Evolutionary conservation across 2,113 vertebrate genomes (phyloP).

Genomic region (Esox niger): DNA sequence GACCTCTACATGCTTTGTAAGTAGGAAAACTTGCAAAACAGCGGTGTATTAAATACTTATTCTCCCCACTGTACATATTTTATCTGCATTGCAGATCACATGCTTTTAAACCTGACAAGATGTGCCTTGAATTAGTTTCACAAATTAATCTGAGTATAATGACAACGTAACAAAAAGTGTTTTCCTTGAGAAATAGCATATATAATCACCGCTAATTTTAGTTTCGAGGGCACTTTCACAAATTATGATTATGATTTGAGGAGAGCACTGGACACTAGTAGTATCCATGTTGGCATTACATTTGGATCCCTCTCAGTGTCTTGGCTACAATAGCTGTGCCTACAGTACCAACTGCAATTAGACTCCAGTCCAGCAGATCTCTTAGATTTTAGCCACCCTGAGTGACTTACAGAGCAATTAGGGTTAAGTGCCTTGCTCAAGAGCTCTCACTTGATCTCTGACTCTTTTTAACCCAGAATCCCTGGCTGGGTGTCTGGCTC

Average conservation of each 20-base stretch:
- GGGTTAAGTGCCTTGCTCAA: neutral
- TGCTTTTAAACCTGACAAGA: neutral
- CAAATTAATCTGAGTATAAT: neutral
- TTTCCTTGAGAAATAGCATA: neutral
- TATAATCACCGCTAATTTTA: slow-evolving; percentile 30
- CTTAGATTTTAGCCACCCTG: no score
- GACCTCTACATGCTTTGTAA: no score
- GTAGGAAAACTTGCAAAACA: no score
- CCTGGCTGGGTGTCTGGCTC: neutral
- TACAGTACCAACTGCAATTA: neutral
- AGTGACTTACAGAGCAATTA: no score
- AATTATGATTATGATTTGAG: slow-evolving; percentile 33
- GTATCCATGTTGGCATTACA: slow-evolving; percentile 19
- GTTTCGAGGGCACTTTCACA: slow-evolving; percentile 35
- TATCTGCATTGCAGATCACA: neutral
- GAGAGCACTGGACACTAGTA: slow-evolving; percentile 23
- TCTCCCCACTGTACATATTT: no score
- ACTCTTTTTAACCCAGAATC: neutral
- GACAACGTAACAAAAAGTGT: slow-evolving; percentile 2
- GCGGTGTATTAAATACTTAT: no score
- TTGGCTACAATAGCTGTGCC: neutral
- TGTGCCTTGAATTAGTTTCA: neutral
- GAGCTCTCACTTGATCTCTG: slow-evolving; percentile 16
- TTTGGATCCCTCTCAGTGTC: slow-evolving; percentile 1
- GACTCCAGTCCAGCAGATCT: slow-evolving; percentile 25